phyloP scores from a whole-genome alignment of 2,888 invertebrate genomes.

The Drosophila antonietae region DNA sequence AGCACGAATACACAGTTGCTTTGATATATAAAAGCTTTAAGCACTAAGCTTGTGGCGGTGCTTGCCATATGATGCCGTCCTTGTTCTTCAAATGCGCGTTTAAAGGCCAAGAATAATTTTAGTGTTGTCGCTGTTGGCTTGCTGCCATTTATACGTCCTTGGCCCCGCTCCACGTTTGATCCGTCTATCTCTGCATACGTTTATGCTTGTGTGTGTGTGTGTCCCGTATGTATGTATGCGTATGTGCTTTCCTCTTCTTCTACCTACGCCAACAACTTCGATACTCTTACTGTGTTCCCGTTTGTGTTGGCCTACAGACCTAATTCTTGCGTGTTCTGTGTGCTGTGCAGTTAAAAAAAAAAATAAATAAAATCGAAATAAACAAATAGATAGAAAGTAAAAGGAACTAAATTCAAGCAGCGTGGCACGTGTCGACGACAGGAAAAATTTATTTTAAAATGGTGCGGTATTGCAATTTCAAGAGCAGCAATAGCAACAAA shows the following conservation, averaged over 20 bases:
- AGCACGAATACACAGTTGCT: conserved; percentile 31
- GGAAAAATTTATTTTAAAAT: conserved; percentile 41
- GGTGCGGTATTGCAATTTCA: conserved; percentile 35
- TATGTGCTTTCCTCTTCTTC: conserved; percentile 72
- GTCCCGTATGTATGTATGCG: conserved; percentile 35
- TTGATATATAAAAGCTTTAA: conserved; percentile 56
- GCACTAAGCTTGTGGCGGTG: conserved; percentile 58
- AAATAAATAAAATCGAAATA: conserved; percentile 50
- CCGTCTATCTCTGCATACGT: conserved; percentile 22
- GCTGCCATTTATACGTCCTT: conserved; percentile 60
- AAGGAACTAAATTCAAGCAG: conserved; percentile 40
- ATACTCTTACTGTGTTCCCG: conserved; percentile 78
- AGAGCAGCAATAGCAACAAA: conserved; percentile 34
- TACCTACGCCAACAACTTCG: conserved; percentile 80
- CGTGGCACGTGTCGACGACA: conserved; percentile 22
- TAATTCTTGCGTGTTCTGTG: conserved; percentile 74
- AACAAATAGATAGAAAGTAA: conserved; percentile 58
- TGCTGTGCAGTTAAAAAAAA: conserved; percentile 68
- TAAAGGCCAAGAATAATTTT: conserved; percentile 83
- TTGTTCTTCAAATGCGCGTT: conserved; percentile 83
- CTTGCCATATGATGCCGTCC: conserved; percentile 81
- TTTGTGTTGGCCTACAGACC: conserved; percentile 80
- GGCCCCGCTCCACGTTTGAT: conserved; percentile 49
- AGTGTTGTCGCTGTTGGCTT: conserved; percentile 47
- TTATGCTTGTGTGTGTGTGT: conserved; percentile 15